These are phyloP conservation scores for Sorex araneus DNA, from an alignment of 2,113 vertebrate species.

Conservation along the genomic window DNA sequence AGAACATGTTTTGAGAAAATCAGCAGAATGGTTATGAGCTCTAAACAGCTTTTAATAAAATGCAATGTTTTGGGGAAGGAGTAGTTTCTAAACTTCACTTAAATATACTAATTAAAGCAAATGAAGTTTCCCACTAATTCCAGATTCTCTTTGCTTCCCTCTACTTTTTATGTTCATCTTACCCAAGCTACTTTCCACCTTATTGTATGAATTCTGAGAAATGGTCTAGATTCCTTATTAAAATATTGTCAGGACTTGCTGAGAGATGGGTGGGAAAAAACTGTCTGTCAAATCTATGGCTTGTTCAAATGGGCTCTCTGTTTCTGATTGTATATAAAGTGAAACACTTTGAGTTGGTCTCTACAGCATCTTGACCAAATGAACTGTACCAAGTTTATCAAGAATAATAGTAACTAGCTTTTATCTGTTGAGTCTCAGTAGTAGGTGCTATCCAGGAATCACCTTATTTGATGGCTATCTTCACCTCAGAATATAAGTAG, in stretches of 20 bases:
- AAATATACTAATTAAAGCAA: conserved; percentile 85
- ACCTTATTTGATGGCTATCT: not conserved
- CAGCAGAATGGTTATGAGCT: conserved; percentile 87
- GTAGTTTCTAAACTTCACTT: conserved; percentile 82
- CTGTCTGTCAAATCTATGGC: not conserved
- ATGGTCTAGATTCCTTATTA: conserved; percentile 44
- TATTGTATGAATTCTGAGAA: conserved; percentile 62
- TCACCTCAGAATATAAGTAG: not conserved
- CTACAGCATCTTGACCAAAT: conserved; percentile 13
- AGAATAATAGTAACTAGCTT: conserved; percentile 35
- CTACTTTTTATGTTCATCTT: conserved; percentile 69
- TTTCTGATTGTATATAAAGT: not conserved
- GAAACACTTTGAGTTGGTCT: not conserved
- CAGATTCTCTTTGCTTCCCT: conserved; percentile 82
- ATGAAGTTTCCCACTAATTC: conserved; percentile 74
- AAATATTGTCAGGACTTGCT: not conserved
- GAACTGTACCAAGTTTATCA: not conserved
- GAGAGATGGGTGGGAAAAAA: not conserved
- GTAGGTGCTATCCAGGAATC: not conserved
- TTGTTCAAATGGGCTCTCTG: not conserved
- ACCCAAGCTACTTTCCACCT: conserved; percentile 55
- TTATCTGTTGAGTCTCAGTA: not conserved
- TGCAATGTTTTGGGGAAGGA: conserved; percentile 81
- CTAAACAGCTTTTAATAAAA: conserved; percentile 88
- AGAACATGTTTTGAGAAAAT: conserved; percentile 87